A percentile compares a stretch with the other conserved stretches of the same genome.
Evolutionary conservation across 2,113 vertebrate species (phyloP).

Genomic region (Protobothrops mucrosquamatus): DNA sequence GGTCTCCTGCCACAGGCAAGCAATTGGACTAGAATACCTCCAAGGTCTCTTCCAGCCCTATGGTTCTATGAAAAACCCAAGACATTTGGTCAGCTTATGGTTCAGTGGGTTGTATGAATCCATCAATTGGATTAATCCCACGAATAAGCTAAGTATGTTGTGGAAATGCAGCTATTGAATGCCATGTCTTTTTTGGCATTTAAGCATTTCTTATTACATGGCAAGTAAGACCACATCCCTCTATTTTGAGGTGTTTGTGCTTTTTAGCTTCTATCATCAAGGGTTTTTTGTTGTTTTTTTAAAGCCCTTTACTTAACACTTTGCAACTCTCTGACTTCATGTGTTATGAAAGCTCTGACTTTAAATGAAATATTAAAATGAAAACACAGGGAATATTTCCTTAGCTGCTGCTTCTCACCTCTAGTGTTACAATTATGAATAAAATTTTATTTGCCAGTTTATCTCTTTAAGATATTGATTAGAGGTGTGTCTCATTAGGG

Average conservation of each 20-base stretch:
- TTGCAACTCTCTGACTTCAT: not conserved
- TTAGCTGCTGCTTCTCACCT: not conserved
- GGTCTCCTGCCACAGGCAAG: not conserved
- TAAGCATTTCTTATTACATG: not conserved
- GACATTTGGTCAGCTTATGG: not conserved
- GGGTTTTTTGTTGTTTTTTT: not conserved
- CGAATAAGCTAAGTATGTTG: not conserved
- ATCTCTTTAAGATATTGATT: not conserved
- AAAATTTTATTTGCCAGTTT: not conserved
- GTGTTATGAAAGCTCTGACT: not conserved
- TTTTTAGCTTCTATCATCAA: not conserved
- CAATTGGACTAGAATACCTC: not conserved
- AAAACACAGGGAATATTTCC: not conserved
- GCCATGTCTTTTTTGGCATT: not conserved
- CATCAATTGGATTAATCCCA: not conserved
- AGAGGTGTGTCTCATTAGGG: not conserved
- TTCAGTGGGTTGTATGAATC: not conserved
- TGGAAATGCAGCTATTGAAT: not conserved
- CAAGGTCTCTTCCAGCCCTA: not conserved
- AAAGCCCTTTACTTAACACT: not conserved
- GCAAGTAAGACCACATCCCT: not conserved
- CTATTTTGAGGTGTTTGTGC: not conserved
- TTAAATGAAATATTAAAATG: not conserved
- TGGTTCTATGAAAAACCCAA: not conserved
- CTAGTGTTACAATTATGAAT: not conserved